These are phyloP conservation scores for Euplexia lucipara DNA, from an alignment of 2,888 invertebrate species.

Conservation along the genomic window DNA sequence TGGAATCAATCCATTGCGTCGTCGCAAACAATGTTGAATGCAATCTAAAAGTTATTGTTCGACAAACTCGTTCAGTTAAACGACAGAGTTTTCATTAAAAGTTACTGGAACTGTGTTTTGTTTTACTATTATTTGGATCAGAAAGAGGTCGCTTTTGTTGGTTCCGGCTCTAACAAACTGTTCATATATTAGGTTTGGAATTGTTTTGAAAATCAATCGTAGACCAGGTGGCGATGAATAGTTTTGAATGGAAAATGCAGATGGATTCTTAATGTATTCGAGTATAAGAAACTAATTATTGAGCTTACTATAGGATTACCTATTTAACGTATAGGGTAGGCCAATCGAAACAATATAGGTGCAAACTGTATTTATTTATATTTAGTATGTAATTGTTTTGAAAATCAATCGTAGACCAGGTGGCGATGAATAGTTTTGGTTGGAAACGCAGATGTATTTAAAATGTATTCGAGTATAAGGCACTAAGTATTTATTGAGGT, in stretches of 20 bases:
- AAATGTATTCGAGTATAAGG: too few species aligned
- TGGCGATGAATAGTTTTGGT: background rate
- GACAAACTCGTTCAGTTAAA: constrained; percentile 41
- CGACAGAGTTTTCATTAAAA: constrained; percentile 56
- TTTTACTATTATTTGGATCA: constrained; percentile 29
- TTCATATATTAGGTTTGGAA: background rate
- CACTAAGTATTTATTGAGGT: too few species aligned
- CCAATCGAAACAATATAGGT: too few species aligned
- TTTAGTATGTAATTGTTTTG: background rate
- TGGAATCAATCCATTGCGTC: constrained; percentile 29
- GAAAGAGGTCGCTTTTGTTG: constrained; percentile 8
- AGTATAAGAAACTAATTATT: too few species aligned
- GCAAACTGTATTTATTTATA: too few species aligned
- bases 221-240: too few species aligned
- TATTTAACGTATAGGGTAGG: too few species aligned
- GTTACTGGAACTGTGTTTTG: constrained; percentile 37
- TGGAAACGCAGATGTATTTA: background rate
- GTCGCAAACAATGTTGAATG: constrained; percentile 28
- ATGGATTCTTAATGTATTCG: too few species aligned
- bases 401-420: too few species aligned
- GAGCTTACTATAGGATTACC: too few species aligned
- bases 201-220: background rate
- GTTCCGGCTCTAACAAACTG: background rate
- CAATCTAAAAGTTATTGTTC: constrained; percentile 55
- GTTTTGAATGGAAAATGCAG: background rate